These are phyloP conservation scores for Pantherophis guttatus DNA, from an alignment of 2,113 vertebrate species.

Conservation along the genomic window DNA sequence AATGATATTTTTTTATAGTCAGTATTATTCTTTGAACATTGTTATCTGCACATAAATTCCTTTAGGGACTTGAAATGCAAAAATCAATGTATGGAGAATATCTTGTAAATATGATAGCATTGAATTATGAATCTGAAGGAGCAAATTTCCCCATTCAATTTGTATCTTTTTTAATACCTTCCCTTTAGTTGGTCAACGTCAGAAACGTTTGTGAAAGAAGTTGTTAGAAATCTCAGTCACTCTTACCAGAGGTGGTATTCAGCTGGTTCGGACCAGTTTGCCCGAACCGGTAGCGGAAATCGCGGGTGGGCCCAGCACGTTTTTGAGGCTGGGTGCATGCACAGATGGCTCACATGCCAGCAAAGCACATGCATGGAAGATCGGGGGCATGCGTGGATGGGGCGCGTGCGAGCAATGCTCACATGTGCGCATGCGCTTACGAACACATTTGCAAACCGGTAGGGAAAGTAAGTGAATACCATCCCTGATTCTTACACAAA, in stretches of 20 bases:
- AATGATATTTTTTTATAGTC: not conserved
- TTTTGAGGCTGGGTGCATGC: no score
- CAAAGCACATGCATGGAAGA: no score
- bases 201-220: not conserved
- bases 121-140: not conserved
- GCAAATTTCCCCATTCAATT: not conserved
- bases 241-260: not conserved
- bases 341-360: no score
- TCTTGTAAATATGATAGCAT: not conserved
- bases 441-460: no score
- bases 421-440: no score
- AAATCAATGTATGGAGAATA: not conserved
- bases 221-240: not conserved
- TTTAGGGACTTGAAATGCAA: not conserved
- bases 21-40: not conserved
- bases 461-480: no score
- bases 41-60: not conserved
- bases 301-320: no score
- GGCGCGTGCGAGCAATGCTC: no score
- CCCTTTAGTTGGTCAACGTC: not conserved
- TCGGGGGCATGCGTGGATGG: no score
- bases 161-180: not conserved
- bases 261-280: no score
- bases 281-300: no score
- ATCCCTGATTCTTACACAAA: not conserved